Base-by-base conservation (phyloP, 2,888 invertebrate species). In the Cryptops parisi region DNA sequence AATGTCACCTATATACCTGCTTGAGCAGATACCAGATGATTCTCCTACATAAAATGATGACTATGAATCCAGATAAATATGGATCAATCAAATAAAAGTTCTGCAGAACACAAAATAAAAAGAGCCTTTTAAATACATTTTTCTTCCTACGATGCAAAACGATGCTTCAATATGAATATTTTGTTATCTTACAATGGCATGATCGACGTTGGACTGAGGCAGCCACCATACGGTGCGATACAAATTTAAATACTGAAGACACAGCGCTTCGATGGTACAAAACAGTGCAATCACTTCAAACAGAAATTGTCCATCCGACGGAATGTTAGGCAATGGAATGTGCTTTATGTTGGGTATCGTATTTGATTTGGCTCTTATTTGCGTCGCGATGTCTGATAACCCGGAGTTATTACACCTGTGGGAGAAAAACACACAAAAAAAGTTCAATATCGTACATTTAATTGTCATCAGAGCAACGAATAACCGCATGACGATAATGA, bases 191-290 rank as follows among this genome's bases (percentile, higher is more conserved):
- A 93, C 94, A 79, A 96, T 78, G 55, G 87, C 82, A 65, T 88
- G 84, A 63, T 80, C 80, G 55, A 83, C 85, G 66, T 88, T 82
- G 0, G 93, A 90, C 66, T 94, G 82, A 1, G 93, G 90, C 51
- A 96, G 70, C 97, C 97, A 98, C 93, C 94, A 98, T 15, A 89
- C 84, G 2, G 91, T 93, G 61, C 90, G 80, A 66, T 97, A 97
- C 38, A 97, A 76, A 72, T 97, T 91, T 41, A 97, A 75, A 66
- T 93, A 89, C 71, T 98, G 97, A 53, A 94, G 75, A 52, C 81
- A 68, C 22, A 87, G 80, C 0, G 84, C 81, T 43, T 84, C 76
- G 24, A 83, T 69, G 0, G 83, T 82, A 66, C 87, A 88, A 12
- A 82, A 70, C 67, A 91, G 83, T 66, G 89, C 82, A 64, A 91